Base-by-base conservation (phyloP, 2,113 vertebrate species). In the Psephotus haematonotus region DNA sequence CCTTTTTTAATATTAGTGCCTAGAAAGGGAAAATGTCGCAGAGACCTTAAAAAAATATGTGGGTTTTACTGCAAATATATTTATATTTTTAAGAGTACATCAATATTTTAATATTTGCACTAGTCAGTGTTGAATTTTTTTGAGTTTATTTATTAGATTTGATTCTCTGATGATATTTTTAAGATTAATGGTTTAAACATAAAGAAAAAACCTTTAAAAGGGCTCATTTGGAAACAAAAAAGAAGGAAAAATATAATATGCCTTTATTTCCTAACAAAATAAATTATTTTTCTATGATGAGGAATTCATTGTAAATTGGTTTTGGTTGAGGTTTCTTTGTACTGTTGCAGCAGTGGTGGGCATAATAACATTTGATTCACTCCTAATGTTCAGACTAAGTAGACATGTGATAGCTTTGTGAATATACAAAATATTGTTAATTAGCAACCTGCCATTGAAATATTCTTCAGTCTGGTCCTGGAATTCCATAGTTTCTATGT, bases 201-300 rank as follows among this genome's bases (percentile, higher is more conserved):
- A 1, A 46, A n/a, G 33, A 77, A 77, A 71, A 59, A 41, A 55
- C 8, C 65, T 64, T 41, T 24, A 20, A 78, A 78, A 49, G 2
- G 5, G 1, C 0, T 63, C 2, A 37, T 71, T 75, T n/a, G 4
- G 10, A n/a, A 44, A 47, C 74, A 37, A 44, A 47, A 77, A 47
- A 76, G 19, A 13, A 0, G 9, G 37, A 9, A 83, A 57, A 82
- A 18, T 7, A 25, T 1, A 0, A 0, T 57, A 52, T 41, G 7
- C 2, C 1, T 72, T 78, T 65, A 12, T 79, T 82, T 94, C 31
- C 63, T 53, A 53, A 17, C 8, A 80, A 78, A 92, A 71, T 70
- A 9, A 76, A 3, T 16, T 25, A 4, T 6, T 71, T 82, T 70
- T 25, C 10, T 25, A 20, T 52, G 13, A 47, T 39, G 25, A 71